Base-by-base conservation (phyloP, 2,888 invertebrate genomes). In the Toxonevra muliebris region DNA sequence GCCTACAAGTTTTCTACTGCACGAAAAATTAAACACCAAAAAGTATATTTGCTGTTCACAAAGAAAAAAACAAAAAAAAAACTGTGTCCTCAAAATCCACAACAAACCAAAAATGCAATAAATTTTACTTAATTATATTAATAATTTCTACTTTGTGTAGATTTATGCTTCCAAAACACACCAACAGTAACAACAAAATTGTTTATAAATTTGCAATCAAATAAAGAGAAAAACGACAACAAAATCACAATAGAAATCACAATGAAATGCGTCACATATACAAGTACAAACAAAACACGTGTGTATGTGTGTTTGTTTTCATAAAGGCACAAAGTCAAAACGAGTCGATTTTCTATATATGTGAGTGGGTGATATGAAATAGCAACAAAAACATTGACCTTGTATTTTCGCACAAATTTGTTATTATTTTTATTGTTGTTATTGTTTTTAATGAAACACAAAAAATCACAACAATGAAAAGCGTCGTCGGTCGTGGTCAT, bases 301-400 rank as follows among this genome's bases (percentile, higher is more conserved):
- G 52, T 53, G 53, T 1, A 52, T 53, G n/a, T 53, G 55, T 9
- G 9, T 40, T 43, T 19, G 30, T 42, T 52, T 19, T 43, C n/a
- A 40, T 57, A 30, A 7, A 4, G 30, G 30, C 30, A 30, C 30
- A 30, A 30, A 30, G 30, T 30, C 30, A 30, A 30, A 30, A 7
- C 30, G 7, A 30, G 30, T 30, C 30, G 30, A 30, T 30, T 30
- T 30, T 4, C 3, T 30, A 4, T 19, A n/a, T 30, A 15, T 60
- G 65, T 60, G 52, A 30, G 58, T 45, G 63, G 19, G 60, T 59
- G 40, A 55, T 64, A 43, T 30, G 50, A 43, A 61, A 30, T 58
- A 58, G 57, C 50, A 70, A 69, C 55, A 66, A 72, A 61, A 73
- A 66, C 73, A 75, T 74, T 75, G 75, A 75, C 75, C 75, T 75